Evolutionary conservation across 2,113 vertebrate species (phyloP), one percentile per base, ranked within the genome.

Genomic region (Tragulus kanchil): DNA sequence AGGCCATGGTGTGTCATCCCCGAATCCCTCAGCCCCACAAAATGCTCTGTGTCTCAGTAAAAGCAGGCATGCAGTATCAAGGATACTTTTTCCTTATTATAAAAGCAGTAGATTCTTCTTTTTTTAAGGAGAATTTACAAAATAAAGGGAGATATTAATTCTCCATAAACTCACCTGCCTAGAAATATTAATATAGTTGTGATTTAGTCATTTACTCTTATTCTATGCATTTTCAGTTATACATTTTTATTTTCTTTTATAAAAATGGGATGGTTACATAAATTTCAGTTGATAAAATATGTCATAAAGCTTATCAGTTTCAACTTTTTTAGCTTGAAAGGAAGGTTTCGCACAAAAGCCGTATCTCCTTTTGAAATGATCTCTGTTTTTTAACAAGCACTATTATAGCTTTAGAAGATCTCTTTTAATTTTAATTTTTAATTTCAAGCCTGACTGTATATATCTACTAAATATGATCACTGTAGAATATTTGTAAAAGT

Each of bases 331-430:
- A 89, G 12, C 42, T 83, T 36, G 52, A 81, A 78, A 86, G 78
- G 36, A 65, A 73, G 19, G 78, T 82, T 96, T 94, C 2, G 15
- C 50, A 50, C 36, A 85, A 89, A 93, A 81, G 28, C 10, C 31
- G 59, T 83, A 82, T 61, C 56, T 92, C n/a, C 42, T 91, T 96
- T 95, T 64, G 21, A 93, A 93, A 64, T 95, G 54, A 69, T 92
- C 95, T 94, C 48, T 92, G 1, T 59, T 89, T 83, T 58, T 62
- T 93, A 79, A 45, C 42, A 78, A 73, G 13, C 28, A 79, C 13
- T 56, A 2, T 59, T 84, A 6, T 16, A 95, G 31, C 19, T 54
- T 90, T 3, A 58, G 23, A 79, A 67, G 64, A 25, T 42, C 23
- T 11, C 45, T 84, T 64, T 78, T 79, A 31, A 45, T 82, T 90